A percentile compares a stretch with the other conserved stretches of the same genome.
Conservation (phyloP, 2,888 invertebrate species). For the Drosophila buzzatii region DNA sequence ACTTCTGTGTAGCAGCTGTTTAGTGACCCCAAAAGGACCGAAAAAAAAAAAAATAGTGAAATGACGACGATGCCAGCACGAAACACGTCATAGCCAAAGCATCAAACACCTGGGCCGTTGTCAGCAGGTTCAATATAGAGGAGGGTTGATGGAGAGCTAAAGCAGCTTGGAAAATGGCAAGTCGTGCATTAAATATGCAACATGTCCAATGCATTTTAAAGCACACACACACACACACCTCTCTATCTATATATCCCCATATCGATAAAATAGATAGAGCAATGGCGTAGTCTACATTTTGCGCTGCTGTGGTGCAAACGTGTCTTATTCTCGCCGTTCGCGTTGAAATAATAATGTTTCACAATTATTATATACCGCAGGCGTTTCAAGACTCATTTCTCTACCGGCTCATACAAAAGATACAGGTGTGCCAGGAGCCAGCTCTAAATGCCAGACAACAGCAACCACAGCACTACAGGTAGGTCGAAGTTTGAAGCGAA, state of each 20-base stretch:
- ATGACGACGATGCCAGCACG: constrained; percentile 51
- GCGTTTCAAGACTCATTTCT: constrained; percentile 67
- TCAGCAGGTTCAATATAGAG: not conserved
- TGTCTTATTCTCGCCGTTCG: constrained; percentile 6
- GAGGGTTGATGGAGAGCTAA: not conserved
- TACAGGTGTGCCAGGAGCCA: constrained; percentile 74
- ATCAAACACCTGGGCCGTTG: constrained; percentile 38
- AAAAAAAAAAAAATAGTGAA: constrained; percentile 17
- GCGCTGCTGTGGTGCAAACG: constrained; percentile 39
- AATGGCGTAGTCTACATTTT: constrained; percentile 40
- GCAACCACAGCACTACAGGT: constrained; percentile 51
- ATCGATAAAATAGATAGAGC: constrained; percentile 75
- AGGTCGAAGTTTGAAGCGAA: constrained; percentile 50
- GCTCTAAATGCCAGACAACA: constrained; percentile 37
- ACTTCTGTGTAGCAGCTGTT: constrained; percentile 50
- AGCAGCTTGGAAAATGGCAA: constrained; percentile 30
- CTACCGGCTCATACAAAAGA: constrained; percentile 68
- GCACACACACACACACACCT: constrained; percentile 10
- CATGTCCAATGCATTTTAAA: constrained; percentile 74
- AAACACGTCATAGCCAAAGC: constrained; percentile 62
- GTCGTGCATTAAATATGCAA: constrained; percentile 72
- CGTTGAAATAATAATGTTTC: constrained; percentile 62
- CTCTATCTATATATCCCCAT: constrained; percentile 16
- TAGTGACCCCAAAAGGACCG: constrained; percentile 67
- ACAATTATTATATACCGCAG: constrained; percentile 63